Base-by-base conservation (phyloP, 2,797 vertebrate species). In the Peromyscus nudipes region DNA sequence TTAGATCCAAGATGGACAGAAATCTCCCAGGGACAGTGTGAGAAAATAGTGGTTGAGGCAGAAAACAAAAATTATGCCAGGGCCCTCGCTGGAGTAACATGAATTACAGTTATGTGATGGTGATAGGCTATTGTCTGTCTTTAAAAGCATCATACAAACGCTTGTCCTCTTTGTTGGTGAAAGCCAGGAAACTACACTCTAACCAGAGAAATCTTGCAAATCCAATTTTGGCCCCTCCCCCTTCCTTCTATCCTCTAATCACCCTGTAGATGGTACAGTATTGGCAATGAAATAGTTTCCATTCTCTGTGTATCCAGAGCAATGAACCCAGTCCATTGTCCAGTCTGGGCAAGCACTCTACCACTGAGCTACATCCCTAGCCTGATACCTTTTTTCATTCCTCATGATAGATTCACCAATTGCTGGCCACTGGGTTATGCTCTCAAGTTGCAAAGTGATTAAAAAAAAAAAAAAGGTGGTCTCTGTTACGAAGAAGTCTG, bases 171-270 rank as follows among this genome's bases (percentile, higher is more conserved):
- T 76, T 4, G 37, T 76, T 85, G 52, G 37, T 71, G 29, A 96
- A 94, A 81, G 73, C 67, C 91, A 89, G 55, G 52, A 92, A 94
- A 79, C 83, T 43, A 43, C 87, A 71, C 75, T 77, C 43, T 31
- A 93, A 73, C 9, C 37, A 75, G 83, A 89, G 62, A 92, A 86
- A 92, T 73, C 31, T 29, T 73, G 55, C 62, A 71, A 69, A 71
- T 55, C 55, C 69, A 89, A 25, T 49, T 25, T 91, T 60, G 67
- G 3, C 17, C 4, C 23, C 46, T 49, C 31, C 23, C 16, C 27
- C 65, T 49, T 21, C 13, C 62, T 83, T 37, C 57, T 57, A 16
- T 34, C n/a, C 79, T 82, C 46, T 40, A 27, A 64, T 40, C 29
- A 14, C 3, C 16, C 9, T 73, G 21, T 16, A 62, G 23, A 31